Conservation (phyloP, 1,140 invertebrate genomes). For the Mycetomoellerius zeteki region DNA sequence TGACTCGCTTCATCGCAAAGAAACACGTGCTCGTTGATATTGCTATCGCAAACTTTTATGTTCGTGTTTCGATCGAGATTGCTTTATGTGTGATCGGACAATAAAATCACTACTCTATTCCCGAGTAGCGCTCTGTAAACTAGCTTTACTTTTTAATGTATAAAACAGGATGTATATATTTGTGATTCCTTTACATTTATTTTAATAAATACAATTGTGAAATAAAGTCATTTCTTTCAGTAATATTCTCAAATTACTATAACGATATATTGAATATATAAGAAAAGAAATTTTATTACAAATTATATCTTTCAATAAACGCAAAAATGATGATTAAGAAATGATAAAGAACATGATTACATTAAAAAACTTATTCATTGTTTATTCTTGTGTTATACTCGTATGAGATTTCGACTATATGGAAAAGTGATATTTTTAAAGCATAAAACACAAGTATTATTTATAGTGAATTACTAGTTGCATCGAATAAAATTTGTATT, state of each 20-base stretch:
- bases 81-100: constrained; percentile 12
- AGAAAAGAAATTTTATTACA: not conserved
- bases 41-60: constrained; percentile 55
- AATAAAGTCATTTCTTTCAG: not conserved
- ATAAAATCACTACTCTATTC: constrained; percentile 6
- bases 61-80: constrained; percentile 30
- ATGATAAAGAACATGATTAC: not conserved
- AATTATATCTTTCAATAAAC: not conserved
- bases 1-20: constrained; percentile 48
- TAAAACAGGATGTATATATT: not conserved
- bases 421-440: not conserved
- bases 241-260: not conserved
- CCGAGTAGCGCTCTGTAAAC: not conserved
- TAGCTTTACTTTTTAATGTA: constrained; percentile 12
- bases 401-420: not conserved
- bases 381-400: not conserved
- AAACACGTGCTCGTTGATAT: constrained; percentile 58
- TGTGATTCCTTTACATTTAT: not conserved
- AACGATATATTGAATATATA: not conserved
- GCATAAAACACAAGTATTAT: not conserved
- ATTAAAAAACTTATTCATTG: not conserved
- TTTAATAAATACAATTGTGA: not conserved
- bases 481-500: not conserved
- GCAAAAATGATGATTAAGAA: not conserved
- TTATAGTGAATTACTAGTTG: not conserved